Conservation (phyloP, 2,113 vertebrate species). For the Phoxinus phoxinus region DNA sequence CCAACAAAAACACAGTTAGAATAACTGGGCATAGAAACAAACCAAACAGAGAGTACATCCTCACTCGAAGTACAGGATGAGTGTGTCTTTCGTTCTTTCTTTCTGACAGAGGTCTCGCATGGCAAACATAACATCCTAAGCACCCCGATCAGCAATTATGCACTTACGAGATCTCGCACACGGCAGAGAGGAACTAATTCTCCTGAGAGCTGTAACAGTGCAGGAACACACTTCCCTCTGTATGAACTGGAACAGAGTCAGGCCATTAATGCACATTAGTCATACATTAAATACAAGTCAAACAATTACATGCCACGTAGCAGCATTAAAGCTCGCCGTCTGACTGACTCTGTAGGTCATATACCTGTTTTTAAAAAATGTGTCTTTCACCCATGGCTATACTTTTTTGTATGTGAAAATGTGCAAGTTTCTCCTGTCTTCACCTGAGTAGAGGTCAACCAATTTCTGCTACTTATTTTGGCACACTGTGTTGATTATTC, state of each 20-base stretch:
- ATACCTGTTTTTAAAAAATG: constrained; percentile 34
- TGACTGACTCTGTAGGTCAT: constrained; percentile 45
- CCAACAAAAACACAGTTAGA: constrained; percentile 60
- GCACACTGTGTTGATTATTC: constrained; percentile 72
- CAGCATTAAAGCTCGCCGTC: constrained; percentile 15
- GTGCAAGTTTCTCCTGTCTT: constrained; percentile 53
- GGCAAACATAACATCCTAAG: constrained; percentile 67
- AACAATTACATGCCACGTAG: constrained; percentile 67
- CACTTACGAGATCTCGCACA: constrained; percentile 76
- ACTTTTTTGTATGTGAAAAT: constrained; percentile 51
- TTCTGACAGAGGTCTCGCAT: constrained; percentile 71
- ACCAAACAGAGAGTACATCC: constrained; percentile 49
- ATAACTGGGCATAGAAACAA: constrained; percentile 67
- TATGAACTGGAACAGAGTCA: constrained; percentile 58
- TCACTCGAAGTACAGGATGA: constrained; percentile 61
- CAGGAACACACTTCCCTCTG: constrained; percentile 67
- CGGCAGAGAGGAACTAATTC: constrained; percentile 60
- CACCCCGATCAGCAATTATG: constrained; percentile 80
- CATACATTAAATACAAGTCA: constrained; percentile 70
- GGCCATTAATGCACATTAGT: constrained; percentile 75
- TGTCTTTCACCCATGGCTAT: constrained; percentile 40
- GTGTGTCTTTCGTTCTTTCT: constrained; percentile 60
- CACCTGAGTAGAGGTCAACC: constrained; percentile 64
- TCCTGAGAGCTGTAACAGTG: constrained; percentile 69
- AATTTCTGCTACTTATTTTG: constrained; percentile 69